Percentiles rank a stretch among this genome's conserved stretches.
Evolutionary conservation across 2,797 vertebrate species (phyloP).

Genomic region (Apogon hyalosoma): DNA sequence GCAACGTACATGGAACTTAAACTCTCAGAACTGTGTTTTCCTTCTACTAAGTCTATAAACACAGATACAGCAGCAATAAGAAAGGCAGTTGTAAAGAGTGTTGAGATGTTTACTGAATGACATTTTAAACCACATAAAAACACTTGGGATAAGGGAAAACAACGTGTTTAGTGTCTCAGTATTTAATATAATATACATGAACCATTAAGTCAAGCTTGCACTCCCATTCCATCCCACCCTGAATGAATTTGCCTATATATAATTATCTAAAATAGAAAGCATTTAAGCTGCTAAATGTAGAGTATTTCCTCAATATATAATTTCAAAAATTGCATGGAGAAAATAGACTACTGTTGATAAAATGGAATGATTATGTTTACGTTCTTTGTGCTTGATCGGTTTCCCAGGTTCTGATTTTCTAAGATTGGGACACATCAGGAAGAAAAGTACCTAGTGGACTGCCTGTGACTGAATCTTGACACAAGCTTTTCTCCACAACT

Average conservation of each 20-base stretch:
- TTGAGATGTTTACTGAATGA: constrained; percentile 27
- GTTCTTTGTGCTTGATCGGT: not conserved
- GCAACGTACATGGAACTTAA: constrained; percentile 22
- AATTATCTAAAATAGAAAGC: constrained; percentile 17
- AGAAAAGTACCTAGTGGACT: constrained; percentile 3
- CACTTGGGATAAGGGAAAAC: constrained; percentile 29
- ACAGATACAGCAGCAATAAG: constrained; percentile 10
- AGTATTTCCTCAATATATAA: constrained; percentile 4
- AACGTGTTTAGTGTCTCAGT: not conserved
- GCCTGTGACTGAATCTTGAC: constrained; percentile 28
- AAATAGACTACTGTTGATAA: constrained; percentile 8
- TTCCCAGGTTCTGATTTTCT: not conserved
- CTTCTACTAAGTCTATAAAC: constrained; percentile 10
- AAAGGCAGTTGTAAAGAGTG: not conserved
- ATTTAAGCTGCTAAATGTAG: constrained; percentile 2
- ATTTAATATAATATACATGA: constrained; percentile 6
- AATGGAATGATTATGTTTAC: constrained; percentile 11
- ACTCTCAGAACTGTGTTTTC: constrained; percentile 27
- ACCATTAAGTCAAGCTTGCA: constrained; percentile 11
- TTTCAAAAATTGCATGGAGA: constrained; percentile 3
- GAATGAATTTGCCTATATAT: not conserved
- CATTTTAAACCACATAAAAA: constrained; percentile 6
- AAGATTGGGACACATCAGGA: constrained; percentile 9
- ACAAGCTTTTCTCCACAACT: constrained; percentile 39
- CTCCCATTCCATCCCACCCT: constrained; percentile 3